Base-by-base conservation (phyloP, 1,140 invertebrate species). In the Plectrocnemia conspersa region DNA sequence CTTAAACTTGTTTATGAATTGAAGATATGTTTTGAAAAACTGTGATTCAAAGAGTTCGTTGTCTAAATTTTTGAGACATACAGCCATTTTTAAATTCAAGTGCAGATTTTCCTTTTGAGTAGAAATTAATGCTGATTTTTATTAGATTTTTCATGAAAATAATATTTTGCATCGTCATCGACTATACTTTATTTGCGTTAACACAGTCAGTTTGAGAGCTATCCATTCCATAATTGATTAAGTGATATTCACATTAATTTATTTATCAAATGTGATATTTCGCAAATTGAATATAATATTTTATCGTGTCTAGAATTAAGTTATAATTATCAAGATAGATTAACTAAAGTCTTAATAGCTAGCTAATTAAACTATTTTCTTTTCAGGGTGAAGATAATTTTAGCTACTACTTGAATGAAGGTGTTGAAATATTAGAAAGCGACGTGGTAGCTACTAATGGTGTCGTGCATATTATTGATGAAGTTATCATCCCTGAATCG, bases 401-500 rank as follows among this genome's bases (percentile, higher is more conserved):
- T 24, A 11, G 1, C 7, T 36, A 45, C 27, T 32, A 32, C 10
- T 69, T 69, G 1, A 78, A 79, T 60, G 77, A 76, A 56, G 33
- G 13, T 1, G 71, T 69, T 19, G 63, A 61, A 42, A 56, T 73
- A 9, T 59, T 46, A 13, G 70, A 64, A 54, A 50, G 60, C 9
- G 70, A 73, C 54, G 65, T 68, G 35, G 63, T 70, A 32, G 81
- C 81, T 1, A 75, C 73, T 9, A 84, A 84, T 62, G 83, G 83
- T 21, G 77, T 84, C 2, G 77, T 84, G 2, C 81, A 85, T 63
- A 64, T 84, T 2, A 76, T 85, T 4, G 80, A 83, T 52, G 71
- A 74, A n/a, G 67, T 83, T 5, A 68, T 84, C 10, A 75, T 77
- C 25, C 81, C 80, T 4, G 69, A 74, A 13, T 56, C 50, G 18